A percentile compares a stretch with the other conserved stretches of the same genome.
Evolutionary conservation across 2,113 vertebrate species (phyloP).

Genomic region (Axis porcinus): DNA sequence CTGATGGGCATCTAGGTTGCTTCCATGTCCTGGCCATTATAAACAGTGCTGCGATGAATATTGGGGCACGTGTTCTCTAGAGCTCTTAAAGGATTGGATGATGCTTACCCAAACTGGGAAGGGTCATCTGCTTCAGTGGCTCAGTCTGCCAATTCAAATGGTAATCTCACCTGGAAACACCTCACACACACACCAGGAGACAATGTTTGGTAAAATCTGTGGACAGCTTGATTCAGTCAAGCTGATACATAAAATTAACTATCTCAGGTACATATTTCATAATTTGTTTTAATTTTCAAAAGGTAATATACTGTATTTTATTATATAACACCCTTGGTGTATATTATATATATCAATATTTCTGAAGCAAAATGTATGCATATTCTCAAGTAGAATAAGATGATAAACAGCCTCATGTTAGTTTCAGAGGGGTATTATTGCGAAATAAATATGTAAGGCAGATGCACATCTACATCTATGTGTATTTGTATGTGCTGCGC

Average conservation of each 20-base stretch:
- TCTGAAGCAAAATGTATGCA: not conserved
- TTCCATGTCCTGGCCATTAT: too few relatives aligned
- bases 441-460: not conserved
- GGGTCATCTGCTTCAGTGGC: not conserved
- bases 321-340: not conserved
- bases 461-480: not conserved
- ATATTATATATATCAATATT: not conserved
- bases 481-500: not conserved
- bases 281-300: not conserved
- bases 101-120: not conserved
- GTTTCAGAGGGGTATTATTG: not conserved
- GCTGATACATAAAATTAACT: not conserved
- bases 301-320: not conserved
- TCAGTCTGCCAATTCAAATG: not conserved
- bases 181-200: not conserved
- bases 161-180: not conserved
- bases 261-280: not conserved
- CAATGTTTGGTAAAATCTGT: not conserved
- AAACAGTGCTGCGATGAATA: too few relatives aligned
- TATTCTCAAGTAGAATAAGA: not conserved
- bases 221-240: not conserved
- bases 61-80: too few relatives aligned
- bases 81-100: not conserved
- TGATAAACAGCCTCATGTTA: not conserved
- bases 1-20: too few relatives aligned